Conservation (phyloP, 2,113 vertebrate species). For the Eublepharis macularius region DNA sequence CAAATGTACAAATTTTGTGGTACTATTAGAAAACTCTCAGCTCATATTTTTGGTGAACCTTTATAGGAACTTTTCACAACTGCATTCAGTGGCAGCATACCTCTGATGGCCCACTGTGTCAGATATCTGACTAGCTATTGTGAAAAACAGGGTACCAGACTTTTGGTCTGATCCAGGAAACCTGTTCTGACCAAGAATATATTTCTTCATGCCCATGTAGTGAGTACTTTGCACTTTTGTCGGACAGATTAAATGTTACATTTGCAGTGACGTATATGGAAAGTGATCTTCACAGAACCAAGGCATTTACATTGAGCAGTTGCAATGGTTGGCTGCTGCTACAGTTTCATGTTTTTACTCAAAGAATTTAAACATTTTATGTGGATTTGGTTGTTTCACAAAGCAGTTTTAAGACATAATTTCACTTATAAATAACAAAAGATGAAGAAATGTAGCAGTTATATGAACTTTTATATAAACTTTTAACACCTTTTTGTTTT, state of each 20-base stretch:
- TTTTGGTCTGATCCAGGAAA: too few species aligned
- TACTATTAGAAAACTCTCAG: neutral
- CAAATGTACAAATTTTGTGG: neutral
- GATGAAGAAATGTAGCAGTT: neutral
- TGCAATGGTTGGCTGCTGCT: neutral
- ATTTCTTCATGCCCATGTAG: neutral
- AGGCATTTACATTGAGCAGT: neutral
- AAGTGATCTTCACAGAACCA: neutral
- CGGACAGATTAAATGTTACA: too few species aligned
- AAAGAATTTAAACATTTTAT: neutral
- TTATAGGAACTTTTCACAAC: neutral
- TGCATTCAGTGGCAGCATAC: neutral
- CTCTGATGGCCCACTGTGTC: too few species aligned
- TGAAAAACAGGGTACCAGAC: too few species aligned
- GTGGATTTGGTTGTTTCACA: neutral
- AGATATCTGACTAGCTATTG: too few species aligned
- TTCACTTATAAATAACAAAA: neutral
- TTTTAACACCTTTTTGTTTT: constrained; percentile 27
- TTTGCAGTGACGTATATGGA: neutral
- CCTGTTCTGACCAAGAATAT: too few species aligned
- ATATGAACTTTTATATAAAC: neutral
- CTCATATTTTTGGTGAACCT: neutral
- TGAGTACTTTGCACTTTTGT: neutral
- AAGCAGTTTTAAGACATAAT: neutral
- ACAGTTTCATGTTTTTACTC: neutral